Base-by-base conservation (phyloP, 2,113 vertebrate species). In the Channa argus region DNA sequence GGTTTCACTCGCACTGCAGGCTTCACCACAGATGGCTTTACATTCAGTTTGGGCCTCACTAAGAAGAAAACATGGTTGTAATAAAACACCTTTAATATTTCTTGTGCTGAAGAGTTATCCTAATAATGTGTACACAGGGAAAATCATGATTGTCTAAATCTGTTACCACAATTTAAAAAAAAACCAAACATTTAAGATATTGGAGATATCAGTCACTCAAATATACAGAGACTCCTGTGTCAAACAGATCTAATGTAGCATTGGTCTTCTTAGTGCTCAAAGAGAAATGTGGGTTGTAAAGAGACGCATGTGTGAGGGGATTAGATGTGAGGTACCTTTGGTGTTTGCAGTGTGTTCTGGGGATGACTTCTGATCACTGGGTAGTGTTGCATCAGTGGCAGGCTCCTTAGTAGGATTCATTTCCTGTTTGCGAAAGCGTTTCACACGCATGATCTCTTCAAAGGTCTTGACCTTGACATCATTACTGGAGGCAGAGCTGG, bases 1-100 rank as follows among this genome's bases (percentile, higher is more conserved):
- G 93, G 76, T 63, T 93, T 96, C 6, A 92, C 66, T 7, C 93
- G 92, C 15, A 86, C 88, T 0, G 90, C 70, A 14, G 88, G 89
- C 85, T 95, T 97, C 82, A 95, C 84, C 7, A 96, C 94, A 2
- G 88, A 94, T 0, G 95, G 95, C 84, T 96, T 97, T 85, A 96
- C 95, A 51, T 93, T 97, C 86, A 95, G 83, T 78, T 95, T 98
- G 49, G 95, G 92, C 74, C 95, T 96, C 91, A 92, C 97, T 99
- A 74, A 0, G 91, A 89, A 71, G 44, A 2, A 49, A 56, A 11
- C 37, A 15, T 24, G 24, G 24, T 24, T 24, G 24, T 24, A 24
- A 24, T 24, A 24, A 24, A 24, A 24, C 1, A 24, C 24, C 24
- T 24, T 24, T 72, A 4, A 14, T 33, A n/a, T 14, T 56, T 50